Percentiles rank a stretch among this genome's conserved stretches.
phyloP scores from a whole-genome alignment of 2,113 vertebrate genomes.

The Zootoca vivipara region DNA sequence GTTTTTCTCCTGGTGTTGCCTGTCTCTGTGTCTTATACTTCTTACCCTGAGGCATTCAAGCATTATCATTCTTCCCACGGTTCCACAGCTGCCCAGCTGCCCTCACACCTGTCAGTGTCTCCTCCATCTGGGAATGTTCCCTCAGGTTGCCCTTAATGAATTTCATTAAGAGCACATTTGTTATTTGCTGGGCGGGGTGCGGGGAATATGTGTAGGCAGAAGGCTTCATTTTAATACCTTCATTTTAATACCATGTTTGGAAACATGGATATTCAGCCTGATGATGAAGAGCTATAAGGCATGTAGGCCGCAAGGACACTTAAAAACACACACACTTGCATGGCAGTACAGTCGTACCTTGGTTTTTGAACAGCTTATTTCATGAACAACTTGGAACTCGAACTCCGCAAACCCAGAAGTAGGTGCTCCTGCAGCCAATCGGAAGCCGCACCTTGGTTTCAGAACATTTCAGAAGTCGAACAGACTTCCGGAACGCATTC shows the following conservation, averaged over 20 bases:
- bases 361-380: no score
- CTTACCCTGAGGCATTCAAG: background rate
- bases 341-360: background rate
- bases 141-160: constrained; percentile 3
- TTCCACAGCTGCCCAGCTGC: background rate
- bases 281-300: fast-evolving
- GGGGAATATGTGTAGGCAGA: background rate
- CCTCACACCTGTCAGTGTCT: constrained; percentile 18
- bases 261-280: constrained; percentile 13
- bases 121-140: constrained; percentile 27
- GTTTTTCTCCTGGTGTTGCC: constrained; percentile 3
- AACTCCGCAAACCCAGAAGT: no score
- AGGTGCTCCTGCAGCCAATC: no score
- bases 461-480: no score
- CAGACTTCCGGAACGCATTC: no score
- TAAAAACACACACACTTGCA: background rate
- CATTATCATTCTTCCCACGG: constrained; percentile 11
- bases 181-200: background rate
- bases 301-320: background rate
- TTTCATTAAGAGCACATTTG: constrained; percentile 17
- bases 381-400: no score
- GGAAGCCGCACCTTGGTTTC: no score
- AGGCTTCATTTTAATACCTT: background rate
- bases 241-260: constrained; percentile 4
- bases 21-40: background rate